These are phyloP conservation scores for Metaphire vulgaris DNA, from an alignment of 1,140 invertebrate genomes.

Conservation along the genomic window DNA sequence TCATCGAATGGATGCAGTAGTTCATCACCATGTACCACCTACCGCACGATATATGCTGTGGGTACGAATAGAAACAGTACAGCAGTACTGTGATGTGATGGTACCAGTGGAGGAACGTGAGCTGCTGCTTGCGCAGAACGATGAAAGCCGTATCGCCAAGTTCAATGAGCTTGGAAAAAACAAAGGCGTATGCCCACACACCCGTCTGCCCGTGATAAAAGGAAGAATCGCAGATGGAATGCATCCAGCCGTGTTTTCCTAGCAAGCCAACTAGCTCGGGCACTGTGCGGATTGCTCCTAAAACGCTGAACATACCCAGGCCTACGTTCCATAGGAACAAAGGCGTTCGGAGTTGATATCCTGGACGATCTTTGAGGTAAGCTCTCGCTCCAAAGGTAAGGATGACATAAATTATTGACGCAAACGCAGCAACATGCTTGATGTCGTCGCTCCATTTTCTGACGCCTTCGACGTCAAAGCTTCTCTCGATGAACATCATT, in stretches of 20 bases:
- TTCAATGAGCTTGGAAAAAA: conserved; percentile 81
- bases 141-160: conserved; percentile 91
- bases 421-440: conserved; percentile 39
- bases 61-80: conserved; percentile 64
- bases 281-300: conserved; percentile 63
- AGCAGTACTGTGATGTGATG: conserved; percentile 64
- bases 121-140: conserved; percentile 82
- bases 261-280: conserved; percentile 69
- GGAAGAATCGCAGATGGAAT: conserved; percentile 71
- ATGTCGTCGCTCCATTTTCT: conserved; percentile 1
- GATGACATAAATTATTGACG: conserved; percentile 80
- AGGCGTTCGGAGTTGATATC: conserved; percentile 72
- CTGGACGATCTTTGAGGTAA: conserved; percentile 78
- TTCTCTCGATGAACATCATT: neutral
- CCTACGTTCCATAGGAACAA: conserved; percentile 83
- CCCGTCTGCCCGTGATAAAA: conserved; percentile 15
- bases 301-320: conserved; percentile 81
- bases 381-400: conserved; percentile 82
- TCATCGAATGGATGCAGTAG: conserved; percentile 18
- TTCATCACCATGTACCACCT: conserved; percentile 11
- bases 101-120: conserved; percentile 89
- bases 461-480: neutral
- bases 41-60: conserved; percentile 2
- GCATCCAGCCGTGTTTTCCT: conserved; percentile 75
- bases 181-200: conserved; percentile 84